These are phyloP conservation scores for Notospermus geniculatus DNA, from an alignment of 1,140 invertebrate genomes.

Conservation along the genomic window DNA sequence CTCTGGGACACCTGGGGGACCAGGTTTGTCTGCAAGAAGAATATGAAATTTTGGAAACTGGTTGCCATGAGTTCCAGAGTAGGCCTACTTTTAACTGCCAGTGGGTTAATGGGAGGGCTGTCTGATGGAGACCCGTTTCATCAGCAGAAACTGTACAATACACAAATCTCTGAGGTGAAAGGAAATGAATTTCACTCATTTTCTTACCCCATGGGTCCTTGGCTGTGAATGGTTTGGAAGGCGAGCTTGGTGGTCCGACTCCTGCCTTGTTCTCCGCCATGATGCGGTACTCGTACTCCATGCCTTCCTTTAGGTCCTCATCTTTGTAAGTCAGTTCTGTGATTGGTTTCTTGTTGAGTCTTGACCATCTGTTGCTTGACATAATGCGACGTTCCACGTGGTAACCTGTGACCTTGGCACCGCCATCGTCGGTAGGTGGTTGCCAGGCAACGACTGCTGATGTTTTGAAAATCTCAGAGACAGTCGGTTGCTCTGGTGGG, in stretches of 20 bases:
- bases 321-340: conserved; percentile 84
- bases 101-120: background rate
- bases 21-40: conserved; percentile 57
- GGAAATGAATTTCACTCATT: background rate
- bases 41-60: conserved; percentile 58
- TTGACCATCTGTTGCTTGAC: conserved; percentile 74
- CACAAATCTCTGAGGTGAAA: background rate
- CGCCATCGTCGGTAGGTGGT: conserved; percentile 58
- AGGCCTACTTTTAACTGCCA: conserved; percentile 36
- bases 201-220: conserved; percentile 69
- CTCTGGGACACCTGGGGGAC: conserved; percentile 61
- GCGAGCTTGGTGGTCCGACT: conserved; percentile 81
- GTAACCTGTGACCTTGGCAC: conserved; percentile 44
- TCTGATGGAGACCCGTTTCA: background rate
- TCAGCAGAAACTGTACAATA: background rate
- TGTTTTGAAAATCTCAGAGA: conserved; percentile 87
- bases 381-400: conserved; percentile 43
- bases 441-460: conserved; percentile 90
- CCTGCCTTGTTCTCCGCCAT: conserved; percentile 97
- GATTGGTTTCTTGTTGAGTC: conserved; percentile 83
- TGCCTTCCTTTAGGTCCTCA: conserved; percentile 76
- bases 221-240: conserved; percentile 78
- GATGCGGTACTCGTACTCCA: conserved; percentile 94
- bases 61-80: conserved; percentile 28
- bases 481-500: conserved; percentile 59